phyloP scores from a whole-genome alignment of 92 coral and sea anemone species.

The Umimayanthus chanpuru region DNA sequence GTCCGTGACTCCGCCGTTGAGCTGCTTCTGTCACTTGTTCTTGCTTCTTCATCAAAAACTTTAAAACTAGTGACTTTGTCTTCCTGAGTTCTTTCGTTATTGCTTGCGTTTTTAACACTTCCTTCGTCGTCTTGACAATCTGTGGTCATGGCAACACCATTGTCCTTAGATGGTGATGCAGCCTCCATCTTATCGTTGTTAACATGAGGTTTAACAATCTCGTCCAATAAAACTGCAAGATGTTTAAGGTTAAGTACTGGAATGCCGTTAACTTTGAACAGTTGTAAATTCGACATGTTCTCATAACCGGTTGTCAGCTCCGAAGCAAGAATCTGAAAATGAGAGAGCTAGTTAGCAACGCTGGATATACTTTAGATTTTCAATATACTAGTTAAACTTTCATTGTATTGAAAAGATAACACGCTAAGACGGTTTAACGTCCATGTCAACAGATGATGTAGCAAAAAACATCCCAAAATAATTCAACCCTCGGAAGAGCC shows the following conservation, averaged over 20 bases:
- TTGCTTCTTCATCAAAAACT: conserved; percentile 48
- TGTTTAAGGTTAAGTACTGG: conserved; percentile 79
- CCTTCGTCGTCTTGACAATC: conserved; percentile 42
- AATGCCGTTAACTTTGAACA: conserved; percentile 80
- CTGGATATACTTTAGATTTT: too few relatives aligned
- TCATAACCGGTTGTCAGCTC: conserved; percentile 90
- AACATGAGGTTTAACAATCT: conserved; percentile 66
- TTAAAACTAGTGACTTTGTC: conserved; percentile 53
- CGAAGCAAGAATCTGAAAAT: conserved; percentile 77
- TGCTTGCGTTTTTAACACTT: neutral
- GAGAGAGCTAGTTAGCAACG: neutral
- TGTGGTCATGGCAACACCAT: conserved; percentile 36
- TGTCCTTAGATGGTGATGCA: conserved; percentile 27
- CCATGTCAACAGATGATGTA: too few relatives aligned
- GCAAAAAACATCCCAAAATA: too few relatives aligned
- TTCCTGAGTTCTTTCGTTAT: conserved; percentile 23
- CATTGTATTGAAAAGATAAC: too few relatives aligned
- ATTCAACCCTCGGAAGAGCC: too few relatives aligned
- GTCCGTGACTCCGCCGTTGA: conserved; percentile 60
- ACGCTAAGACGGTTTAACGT: too few relatives aligned
- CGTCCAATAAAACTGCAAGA: conserved; percentile 75
- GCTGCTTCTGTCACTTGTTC: conserved; percentile 37
- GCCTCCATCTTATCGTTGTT: conserved; percentile 1
- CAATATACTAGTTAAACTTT: too few relatives aligned
- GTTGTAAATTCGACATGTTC: conserved; percentile 80